Evolutionary conservation across 2,888 invertebrate species (phyloP), one percentile per base, ranked within the genome.

Genomic region (Platycnemis pennipes): DNA sequence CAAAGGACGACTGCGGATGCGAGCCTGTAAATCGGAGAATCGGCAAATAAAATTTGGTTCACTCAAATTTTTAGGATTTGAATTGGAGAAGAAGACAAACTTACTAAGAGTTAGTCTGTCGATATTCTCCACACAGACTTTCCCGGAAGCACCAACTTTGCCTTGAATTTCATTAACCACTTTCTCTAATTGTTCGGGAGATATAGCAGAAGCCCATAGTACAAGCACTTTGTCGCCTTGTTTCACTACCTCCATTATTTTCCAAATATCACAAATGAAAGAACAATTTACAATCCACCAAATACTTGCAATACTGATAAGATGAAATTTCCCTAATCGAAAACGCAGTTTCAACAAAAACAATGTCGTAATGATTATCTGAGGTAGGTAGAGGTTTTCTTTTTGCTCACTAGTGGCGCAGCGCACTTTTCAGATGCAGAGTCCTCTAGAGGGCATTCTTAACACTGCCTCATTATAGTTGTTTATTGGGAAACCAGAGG

Each of bases 61-160:
- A 19, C 31, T 63, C 5, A 4, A 37, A 22, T 44, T 1, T 4
- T 26, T 26, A 56, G 94, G 3, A 3, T 26, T 13, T 77, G 2
- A 0, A 37, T 2, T 53, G 37, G 77, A 37, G 22, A 37, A 37
- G 31, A 26, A 16, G 31, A 37, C 37, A 4, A 37, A 96, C 97
- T 97, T 96, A 98, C 98, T 96, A 95, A 97, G 96, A 87, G 97
- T 96, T 53, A 98, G 96, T 96, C 97, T 97, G 95, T 97, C 97
- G 44, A 97, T 96, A 96, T 98, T 97, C 96, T 97, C 97, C 49
- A 97, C 96, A 95, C 97, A 96, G 88, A 97, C 96, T 94, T 97
- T 96, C 19, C 97, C 97, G 95, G 96, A 96, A 87, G 96, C 96
- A 94, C 97, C 97, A 26, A 96, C 95, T 63, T 95, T 95, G 94